Evolutionary conservation across 2,888 invertebrate species (phyloP).

Genomic region (Drosophila meridiana): DNA sequence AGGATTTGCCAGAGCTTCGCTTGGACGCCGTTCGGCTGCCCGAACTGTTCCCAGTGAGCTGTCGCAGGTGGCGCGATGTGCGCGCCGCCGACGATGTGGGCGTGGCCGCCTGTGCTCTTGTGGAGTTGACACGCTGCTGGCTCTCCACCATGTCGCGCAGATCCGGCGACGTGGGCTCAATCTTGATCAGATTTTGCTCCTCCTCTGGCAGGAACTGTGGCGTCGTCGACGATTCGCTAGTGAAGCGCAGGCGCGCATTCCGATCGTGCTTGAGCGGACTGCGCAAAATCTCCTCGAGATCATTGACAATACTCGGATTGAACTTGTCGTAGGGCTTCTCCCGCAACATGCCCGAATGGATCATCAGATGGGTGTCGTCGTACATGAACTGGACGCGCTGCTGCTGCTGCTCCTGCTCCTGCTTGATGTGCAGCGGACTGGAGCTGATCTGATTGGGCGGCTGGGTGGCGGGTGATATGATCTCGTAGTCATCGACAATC

Average conservation of each 20-base stretch:
- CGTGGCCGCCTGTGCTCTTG: constrained; percentile 30
- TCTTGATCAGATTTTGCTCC: constrained; percentile 80
- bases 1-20: constrained; percentile 26
- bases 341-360: constrained; percentile 80
- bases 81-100: constrained; percentile 56
- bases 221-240: constrained; percentile 81
- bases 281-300: constrained; percentile 84
- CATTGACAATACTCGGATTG: constrained; percentile 84
- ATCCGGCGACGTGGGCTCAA: constrained; percentile 82
- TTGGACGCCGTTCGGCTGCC: constrained; percentile 28
- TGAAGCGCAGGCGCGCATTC: constrained; percentile 79
- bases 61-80: constrained; percentile 67
- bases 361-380: constrained; percentile 82
- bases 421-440: constrained; percentile 82
- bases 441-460: constrained; percentile 83
- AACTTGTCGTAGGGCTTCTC: constrained; percentile 83
- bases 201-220: constrained; percentile 78
- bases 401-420: constrained; percentile 72
- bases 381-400: constrained; percentile 79
- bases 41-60: constrained; percentile 56
- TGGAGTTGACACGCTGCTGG: constrained; percentile 46
- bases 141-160: constrained; percentile 80
- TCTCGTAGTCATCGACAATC: constrained; percentile 83
- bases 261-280: constrained; percentile 83
- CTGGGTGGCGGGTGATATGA: constrained; percentile 81